Percentiles rank a stretch among this genome's conserved stretches.
phyloP scores from a whole-genome alignment of 1,140 invertebrate genomes.

The Uloborus diversus region DNA sequence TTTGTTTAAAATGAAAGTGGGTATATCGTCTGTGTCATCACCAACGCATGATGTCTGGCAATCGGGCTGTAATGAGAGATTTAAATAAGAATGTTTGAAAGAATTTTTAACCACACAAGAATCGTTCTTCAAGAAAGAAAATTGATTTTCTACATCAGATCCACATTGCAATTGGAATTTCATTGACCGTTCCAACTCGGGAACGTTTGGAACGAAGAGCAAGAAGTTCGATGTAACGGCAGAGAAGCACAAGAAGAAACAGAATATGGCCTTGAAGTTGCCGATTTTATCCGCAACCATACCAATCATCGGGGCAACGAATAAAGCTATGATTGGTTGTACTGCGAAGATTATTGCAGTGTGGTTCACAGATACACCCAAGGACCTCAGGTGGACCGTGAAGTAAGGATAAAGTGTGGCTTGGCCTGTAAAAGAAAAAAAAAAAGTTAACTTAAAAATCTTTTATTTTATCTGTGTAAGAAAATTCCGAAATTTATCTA shows the following conservation, averaged over 20 bases:
- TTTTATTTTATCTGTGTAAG: no score
- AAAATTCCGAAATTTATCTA: no score
- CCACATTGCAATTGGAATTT: background rate
- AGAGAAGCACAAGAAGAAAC: constrained; percentile 74
- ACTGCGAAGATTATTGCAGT: constrained; percentile 71
- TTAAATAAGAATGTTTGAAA: background rate
- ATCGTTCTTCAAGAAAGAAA: background rate
- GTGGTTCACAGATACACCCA: constrained; percentile 7
- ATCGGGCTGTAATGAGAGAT: background rate
- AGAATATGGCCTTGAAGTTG: constrained; percentile 78
- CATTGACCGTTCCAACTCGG: background rate
- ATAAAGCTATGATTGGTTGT: constrained; percentile 73
- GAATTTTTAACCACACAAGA: background rate
- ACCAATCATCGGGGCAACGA: constrained; percentile 81
- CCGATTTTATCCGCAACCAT: constrained; percentile 82
- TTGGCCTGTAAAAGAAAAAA: constrained; percentile 21
- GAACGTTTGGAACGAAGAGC: constrained; percentile 63
- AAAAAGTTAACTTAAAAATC: no score
- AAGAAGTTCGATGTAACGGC: constrained; percentile 74
- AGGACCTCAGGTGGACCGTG: constrained; percentile 31
- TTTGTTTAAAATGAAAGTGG: background rate
- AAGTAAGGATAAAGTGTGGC: constrained; percentile 42
- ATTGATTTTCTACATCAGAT: background rate
- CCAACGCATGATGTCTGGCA: background rate
- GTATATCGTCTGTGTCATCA: background rate